Percentiles rank a stretch among this genome's conserved stretches.
phyloP scores from a whole-genome alignment of 2,797 vertebrate genomes.

The Fistularia commersonii region DNA sequence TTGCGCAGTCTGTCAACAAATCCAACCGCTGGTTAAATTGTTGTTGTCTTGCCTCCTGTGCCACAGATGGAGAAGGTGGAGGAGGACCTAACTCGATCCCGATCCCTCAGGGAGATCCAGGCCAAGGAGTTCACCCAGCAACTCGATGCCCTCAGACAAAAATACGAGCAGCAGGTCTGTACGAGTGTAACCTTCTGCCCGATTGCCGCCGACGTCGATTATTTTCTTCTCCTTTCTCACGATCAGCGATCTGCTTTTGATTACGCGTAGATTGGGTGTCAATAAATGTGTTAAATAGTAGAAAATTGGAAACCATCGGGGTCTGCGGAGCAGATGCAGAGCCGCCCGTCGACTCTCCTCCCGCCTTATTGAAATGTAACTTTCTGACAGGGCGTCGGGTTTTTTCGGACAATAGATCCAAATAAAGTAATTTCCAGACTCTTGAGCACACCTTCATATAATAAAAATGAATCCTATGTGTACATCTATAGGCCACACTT shows the following conservation, averaged over 20 bases:
- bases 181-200: slow-evolving; percentile 1
- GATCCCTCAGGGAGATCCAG: slow-evolving; percentile 87
- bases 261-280: slow-evolving; percentile 37
- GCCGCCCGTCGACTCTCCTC: slow-evolving; percentile 38
- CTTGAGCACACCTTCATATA: too few relatives aligned
- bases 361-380: slow-evolving; percentile 41
- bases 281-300: slow-evolving; percentile 42
- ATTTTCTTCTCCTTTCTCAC: slow-evolving; percentile 13
- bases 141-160: slow-evolving; percentile 80
- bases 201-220: slow-evolving; percentile 3
- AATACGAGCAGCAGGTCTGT: slow-evolving; percentile 87
- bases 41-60: not conserved
- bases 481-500: too few relatives aligned
- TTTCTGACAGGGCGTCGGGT: slow-evolving; percentile 32
- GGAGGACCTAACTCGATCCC: slow-evolving; percentile 85
- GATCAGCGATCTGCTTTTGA: slow-evolving; percentile 51
- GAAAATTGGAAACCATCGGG: slow-evolving; percentile 46
- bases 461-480: too few relatives aligned
- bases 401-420: slow-evolving; percentile 27
- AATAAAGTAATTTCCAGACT: too few relatives aligned
- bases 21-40: not conserved
- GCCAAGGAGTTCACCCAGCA: slow-evolving; percentile 85
- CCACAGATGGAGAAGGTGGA: slow-evolving; percentile 90
- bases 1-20: too few relatives aligned
- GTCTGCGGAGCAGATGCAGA: slow-evolving; percentile 30